phyloP scores from a whole-genome alignment of 2,113 vertebrate genomes.

The Indri indri region DNA sequence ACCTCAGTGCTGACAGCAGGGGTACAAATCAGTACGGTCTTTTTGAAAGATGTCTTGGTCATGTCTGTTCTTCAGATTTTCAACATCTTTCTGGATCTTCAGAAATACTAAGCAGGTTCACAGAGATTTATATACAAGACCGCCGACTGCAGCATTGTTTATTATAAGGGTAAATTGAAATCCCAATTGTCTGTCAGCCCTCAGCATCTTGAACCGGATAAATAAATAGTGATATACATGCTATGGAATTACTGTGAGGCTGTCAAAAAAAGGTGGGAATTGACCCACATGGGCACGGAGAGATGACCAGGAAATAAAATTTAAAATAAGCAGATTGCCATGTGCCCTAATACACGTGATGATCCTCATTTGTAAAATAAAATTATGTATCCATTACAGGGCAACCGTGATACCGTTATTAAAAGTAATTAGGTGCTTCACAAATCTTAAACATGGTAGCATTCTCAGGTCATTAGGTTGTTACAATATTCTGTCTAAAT shows the following conservation, averaged over 20 bases:
- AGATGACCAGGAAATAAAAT: neutral
- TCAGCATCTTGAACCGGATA: neutral
- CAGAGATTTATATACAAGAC: neutral
- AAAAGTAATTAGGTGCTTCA: neutral
- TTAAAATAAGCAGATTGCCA: neutral
- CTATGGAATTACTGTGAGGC: neutral
- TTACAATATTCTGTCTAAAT: neutral
- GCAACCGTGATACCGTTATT: neutral
- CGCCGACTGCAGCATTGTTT: neutral
- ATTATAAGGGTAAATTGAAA: neutral
- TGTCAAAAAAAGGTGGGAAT: neutral
- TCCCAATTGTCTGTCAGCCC: neutral
- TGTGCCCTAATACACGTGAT: neutral
- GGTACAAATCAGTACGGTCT: fast-evolving
- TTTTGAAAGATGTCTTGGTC: neutral
- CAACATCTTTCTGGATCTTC: neutral
- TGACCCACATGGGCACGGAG: neutral
- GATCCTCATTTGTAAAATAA: neutral
- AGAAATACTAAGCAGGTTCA: neutral
- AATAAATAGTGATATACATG: neutral
- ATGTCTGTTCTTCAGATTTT: neutral
- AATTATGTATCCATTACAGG: neutral
- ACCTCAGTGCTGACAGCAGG: too few relatives aligned
- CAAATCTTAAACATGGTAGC: neutral
- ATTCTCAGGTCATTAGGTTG: neutral